A percentile compares a stretch with the other conserved stretches of the same genome.
These are phyloP conservation scores for Mythimna ferrago DNA, from an alignment of 2,888 invertebrate genomes.

Conservation along the genomic window DNA sequence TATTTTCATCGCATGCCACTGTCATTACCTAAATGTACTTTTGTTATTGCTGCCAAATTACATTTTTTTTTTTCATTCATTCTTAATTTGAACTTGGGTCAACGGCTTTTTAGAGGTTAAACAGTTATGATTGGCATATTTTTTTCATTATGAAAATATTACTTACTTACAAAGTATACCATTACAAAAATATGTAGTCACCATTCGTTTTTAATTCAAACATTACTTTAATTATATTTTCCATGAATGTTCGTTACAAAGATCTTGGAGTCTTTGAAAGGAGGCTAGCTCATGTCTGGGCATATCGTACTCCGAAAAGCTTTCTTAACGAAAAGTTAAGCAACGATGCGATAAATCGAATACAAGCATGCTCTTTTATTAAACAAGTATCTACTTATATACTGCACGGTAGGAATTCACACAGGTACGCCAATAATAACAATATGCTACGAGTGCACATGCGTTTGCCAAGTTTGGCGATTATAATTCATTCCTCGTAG, in stretches of 20 bases:
- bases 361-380: neutral
- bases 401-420: constrained; percentile 5
- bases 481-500: neutral
- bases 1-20: constrained; percentile 7
- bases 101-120: constrained; percentile 17
- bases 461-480: constrained; percentile 28
- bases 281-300: neutral
- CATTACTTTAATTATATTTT: neutral
- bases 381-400: neutral
- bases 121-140: neutral
- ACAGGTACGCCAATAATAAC: constrained; percentile 46
- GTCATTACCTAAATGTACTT: constrained; percentile 45
- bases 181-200: neutral
- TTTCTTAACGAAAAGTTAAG: too few species aligned
- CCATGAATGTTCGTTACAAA: neutral
- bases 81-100: constrained; percentile 16
- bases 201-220: neutral
- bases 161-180: neutral
- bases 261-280: neutral
- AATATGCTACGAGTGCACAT: neutral
- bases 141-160: neutral
- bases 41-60: constrained; percentile 42
- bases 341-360: too few species aligned
- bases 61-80: constrained; percentile 16
- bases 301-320: neutral